Percentiles rank a stretch among this genome's conserved stretches.
phyloP scores from a whole-genome alignment of 2,113 vertebrate species.

The Procapra przewalskii region DNA sequence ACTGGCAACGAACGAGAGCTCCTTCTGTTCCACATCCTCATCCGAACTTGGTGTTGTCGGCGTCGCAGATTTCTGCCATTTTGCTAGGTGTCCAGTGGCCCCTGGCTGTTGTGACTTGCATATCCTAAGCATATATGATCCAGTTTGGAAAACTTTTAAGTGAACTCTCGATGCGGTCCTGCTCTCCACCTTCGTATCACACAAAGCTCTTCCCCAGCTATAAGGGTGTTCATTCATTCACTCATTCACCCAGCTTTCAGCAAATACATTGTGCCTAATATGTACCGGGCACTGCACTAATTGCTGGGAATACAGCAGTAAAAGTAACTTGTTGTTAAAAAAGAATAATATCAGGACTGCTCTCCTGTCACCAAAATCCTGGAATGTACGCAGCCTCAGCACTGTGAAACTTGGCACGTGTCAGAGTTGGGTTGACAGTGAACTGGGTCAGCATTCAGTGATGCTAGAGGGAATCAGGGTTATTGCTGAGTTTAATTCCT shows the following conservation, averaged over 20 bases:
- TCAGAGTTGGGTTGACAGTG: neutral
- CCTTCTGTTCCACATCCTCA: neutral
- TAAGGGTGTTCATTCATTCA: neutral
- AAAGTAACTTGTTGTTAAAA: neutral
- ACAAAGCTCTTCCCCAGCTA: neutral
- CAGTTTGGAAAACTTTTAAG: neutral
- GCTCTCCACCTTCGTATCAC: neutral
- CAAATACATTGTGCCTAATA: neutral
- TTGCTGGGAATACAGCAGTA: neutral
- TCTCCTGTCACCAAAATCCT: neutral
- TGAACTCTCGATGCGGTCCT: neutral
- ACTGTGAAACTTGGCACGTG: neutral
- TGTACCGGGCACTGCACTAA: neutral
- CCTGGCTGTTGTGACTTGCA: neutral
- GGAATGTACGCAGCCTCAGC: neutral
- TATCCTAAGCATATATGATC: neutral
- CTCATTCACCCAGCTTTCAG: neutral
- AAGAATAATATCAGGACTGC: neutral
- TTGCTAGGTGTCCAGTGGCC: neutral
- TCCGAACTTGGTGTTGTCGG: neutral
- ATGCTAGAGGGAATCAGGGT: neutral
- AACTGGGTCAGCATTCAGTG: neutral
- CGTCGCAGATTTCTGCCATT: neutral
- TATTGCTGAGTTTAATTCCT: neutral
- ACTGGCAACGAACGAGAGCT: neutral